Evolutionary conservation across 2,888 invertebrate genomes (phyloP), one percentile per base, ranked within the genome.

Genomic region (Poecilobothrus nobilitatus): DNA sequence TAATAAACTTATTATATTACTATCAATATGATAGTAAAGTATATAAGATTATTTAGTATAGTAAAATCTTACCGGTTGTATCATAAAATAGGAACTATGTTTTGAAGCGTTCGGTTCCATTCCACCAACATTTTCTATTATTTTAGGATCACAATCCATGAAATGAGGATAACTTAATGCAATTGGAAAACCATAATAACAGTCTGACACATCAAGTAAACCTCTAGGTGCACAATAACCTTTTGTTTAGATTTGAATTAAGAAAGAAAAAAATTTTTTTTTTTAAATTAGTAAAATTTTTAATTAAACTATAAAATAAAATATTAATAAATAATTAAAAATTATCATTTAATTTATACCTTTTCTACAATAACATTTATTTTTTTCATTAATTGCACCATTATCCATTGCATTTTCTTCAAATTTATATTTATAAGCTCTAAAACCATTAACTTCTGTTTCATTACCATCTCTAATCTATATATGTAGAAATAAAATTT

Each of bases 171-270:
- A 92, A 63, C 94, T 94, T 8, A 94, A 83, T 0, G 92, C 91
- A 65, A 95, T 93, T 0, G 95, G 95, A 78, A 94, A 94, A 0
- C 94, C 94, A 76, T 94, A 94, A 81, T 94, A 94, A 76, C 95
- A 95, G 67, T 90, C 90, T 0, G 90, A 87, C 61, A 95, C 93
- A 77, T 95, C 94, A 34, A 93, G 84, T 3, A 94, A 80, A 8
- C 95, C 95, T 53, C 84, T 80, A 4, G 89, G 89, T 20, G 92
- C 83, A 76, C 94, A 94, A 71, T 84, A 82, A 27, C 84, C 86
- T 85, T 79, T 12, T n/a, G n/a, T n/a, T n/a, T n/a, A n/a, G n/a
- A n/a, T n/a, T n/a, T n/a, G n/a, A n/a, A n/a, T n/a, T n/a, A n/a
- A 74, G 79, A 73, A 70, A 75, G 69, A 53, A 37, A 70, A 67